A percentile compares a stretch with the other conserved stretches of the same genome.
These are phyloP conservation scores for Zosterops japonicus DNA, from an alignment of 2,113 vertebrate genomes.

Conservation along the genomic window DNA sequence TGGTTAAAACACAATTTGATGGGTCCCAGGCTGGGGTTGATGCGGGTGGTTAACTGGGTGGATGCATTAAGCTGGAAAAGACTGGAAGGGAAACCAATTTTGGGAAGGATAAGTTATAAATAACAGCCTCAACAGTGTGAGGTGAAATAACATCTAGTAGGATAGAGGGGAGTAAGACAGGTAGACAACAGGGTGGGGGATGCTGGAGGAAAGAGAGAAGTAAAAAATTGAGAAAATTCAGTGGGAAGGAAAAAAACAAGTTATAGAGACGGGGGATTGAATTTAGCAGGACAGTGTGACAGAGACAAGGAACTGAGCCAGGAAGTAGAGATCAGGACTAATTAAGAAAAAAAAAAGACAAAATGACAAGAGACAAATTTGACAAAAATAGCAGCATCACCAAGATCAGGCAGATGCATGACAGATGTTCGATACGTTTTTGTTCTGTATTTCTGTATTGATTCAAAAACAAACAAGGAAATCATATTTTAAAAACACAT, in stretches of 20 bases:
- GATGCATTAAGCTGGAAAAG: neutral
- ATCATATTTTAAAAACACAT: neutral
- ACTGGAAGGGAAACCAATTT: neutral
- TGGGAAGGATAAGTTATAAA: neutral
- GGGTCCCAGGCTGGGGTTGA: neutral
- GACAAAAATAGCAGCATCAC: neutral
- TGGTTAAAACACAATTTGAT: neutral
- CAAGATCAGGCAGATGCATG: neutral
- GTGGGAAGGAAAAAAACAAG: neutral
- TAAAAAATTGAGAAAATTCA: neutral
- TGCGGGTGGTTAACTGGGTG: neutral
- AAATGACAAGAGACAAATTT: neutral
- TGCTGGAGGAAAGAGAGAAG: neutral
- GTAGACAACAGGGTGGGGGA: neutral
- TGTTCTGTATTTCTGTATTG: neutral
- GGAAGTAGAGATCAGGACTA: neutral
- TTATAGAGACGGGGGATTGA: neutral
- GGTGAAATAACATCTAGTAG: neutral
- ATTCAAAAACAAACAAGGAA: neutral
- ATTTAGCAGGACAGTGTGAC: neutral
- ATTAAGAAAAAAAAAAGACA: neutral
- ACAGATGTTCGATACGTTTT: neutral
- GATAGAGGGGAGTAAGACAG: accelerated
- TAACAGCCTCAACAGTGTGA: neutral
- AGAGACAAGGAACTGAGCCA: neutral